Evolutionary conservation across 2,888 invertebrate genomes (phyloP).

Genomic region (Trilocha varians): DNA sequence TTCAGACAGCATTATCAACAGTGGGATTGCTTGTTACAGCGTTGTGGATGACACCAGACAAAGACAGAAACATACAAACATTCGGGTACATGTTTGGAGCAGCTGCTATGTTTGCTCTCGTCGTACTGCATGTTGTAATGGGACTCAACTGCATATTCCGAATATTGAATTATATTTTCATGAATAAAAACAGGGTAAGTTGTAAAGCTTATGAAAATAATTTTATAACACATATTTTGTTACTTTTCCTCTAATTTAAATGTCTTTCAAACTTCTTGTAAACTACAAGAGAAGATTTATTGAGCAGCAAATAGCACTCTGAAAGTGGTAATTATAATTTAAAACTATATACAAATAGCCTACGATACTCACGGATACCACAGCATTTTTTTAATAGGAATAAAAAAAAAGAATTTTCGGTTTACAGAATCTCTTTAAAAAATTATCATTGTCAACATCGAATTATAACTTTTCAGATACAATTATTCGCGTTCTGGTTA

Average conservation of each 20-base stretch:
- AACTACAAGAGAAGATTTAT: too few species aligned
- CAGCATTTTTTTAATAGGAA: too few species aligned
- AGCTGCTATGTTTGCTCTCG: conserved; percentile 24
- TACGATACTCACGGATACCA: too few species aligned
- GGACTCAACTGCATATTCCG: conserved; percentile 25
- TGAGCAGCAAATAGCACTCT: too few species aligned
- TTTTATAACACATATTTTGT: background rate
- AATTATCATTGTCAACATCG: too few species aligned
- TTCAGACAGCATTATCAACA: conserved; percentile 53
- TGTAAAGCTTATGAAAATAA: background rate
- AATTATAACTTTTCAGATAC: conserved; percentile 36
- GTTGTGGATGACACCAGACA: conserved; percentile 27
- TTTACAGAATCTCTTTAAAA: too few species aligned
- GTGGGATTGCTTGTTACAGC: conserved; percentile 51
- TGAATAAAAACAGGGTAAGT: conserved; percentile 36
- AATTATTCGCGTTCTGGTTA: conserved; percentile 47
- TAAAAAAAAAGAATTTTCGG: too few species aligned
- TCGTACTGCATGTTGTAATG: conserved; percentile 25
- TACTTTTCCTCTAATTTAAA: too few species aligned
- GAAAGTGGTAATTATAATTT: too few species aligned
- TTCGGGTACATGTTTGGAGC: conserved; percentile 21
- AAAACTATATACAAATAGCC: too few species aligned
- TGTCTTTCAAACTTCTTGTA: too few species aligned
- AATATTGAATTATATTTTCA: conserved; percentile 29
- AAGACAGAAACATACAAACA: conserved; percentile 20